Evolutionary conservation across 2,797 vertebrate species (phyloP).

Genomic region (Chelonia mydas): DNA sequence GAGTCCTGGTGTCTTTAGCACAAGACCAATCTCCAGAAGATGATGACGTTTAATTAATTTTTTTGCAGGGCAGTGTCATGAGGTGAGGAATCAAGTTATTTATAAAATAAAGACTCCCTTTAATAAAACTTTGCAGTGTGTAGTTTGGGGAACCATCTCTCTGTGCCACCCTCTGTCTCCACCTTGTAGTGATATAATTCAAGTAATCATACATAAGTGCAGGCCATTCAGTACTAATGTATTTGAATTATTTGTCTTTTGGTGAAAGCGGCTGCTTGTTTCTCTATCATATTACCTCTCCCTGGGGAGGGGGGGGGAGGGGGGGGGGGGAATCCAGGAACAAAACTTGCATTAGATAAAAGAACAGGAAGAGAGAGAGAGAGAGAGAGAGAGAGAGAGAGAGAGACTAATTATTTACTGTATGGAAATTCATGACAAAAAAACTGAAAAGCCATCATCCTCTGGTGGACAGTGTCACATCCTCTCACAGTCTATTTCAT

Average conservation of each 20-base stretch:
- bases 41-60: not conserved
- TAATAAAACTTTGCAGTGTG: not conserved
- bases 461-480: not conserved
- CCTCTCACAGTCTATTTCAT: not conserved
- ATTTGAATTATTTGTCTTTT: slow-evolving; percentile 13
- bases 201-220: slow-evolving; percentile 1
- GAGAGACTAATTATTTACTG: slow-evolving; percentile 31
- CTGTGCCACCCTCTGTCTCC: not conserved
- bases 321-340: not conserved
- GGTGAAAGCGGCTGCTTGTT: slow-evolving; percentile 3
- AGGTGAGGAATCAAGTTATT: not conserved
- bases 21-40: not conserved
- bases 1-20: not conserved
- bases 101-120: not conserved
- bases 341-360: slow-evolving; percentile 47
- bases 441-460: slow-evolving; percentile 45
- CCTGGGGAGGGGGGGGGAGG: not conserved
- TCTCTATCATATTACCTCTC: not conserved
- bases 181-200: not conserved
- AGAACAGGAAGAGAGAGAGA: not conserved
- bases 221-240: not conserved
- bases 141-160: not conserved
- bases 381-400: no score
- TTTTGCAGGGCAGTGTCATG: not conserved
- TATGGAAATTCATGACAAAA: slow-evolving; percentile 53